Percentiles rank a stretch among this genome's conserved stretches.
Evolutionary conservation across 2,888 invertebrate genomes (phyloP).

Genomic region (Adelphocoris suturalis): DNA sequence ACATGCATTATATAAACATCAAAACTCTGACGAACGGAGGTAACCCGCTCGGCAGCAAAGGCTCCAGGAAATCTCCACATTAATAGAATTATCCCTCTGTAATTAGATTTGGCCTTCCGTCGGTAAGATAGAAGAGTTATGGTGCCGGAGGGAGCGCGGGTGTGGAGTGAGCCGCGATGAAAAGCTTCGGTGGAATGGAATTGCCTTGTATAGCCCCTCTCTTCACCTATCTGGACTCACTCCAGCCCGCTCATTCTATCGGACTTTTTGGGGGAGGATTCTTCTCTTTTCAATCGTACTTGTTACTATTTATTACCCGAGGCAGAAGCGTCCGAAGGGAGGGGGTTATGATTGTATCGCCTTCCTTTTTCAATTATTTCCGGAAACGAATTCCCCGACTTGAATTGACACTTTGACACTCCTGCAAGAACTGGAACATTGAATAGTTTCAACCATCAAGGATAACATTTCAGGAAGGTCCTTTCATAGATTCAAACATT

Average conservation of each 20-base stretch:
- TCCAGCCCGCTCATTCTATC: neutral
- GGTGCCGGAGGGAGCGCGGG: neutral
- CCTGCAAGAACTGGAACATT: too few relatives aligned
- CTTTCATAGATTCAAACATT: too few relatives aligned
- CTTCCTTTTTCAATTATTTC: too few relatives aligned
- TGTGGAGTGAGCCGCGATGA: neutral
- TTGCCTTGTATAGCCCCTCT: neutral
- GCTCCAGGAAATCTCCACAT: slow-evolving; percentile 16
- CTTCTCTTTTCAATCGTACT: too few relatives aligned
- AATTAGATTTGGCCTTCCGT: neutral
- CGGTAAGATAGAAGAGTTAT: slow-evolving; percentile 15
- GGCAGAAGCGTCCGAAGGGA: too few relatives aligned
- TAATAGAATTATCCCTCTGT: slow-evolving; percentile 31
- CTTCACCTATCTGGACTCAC: neutral
- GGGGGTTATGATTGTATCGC: too few relatives aligned
- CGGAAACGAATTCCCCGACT: too few relatives aligned
- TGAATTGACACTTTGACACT: too few relatives aligned
- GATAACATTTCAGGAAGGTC: too few relatives aligned
- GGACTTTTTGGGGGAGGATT: neutral
- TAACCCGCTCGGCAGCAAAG: neutral
- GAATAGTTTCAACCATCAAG: too few relatives aligned
- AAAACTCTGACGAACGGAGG: neutral
- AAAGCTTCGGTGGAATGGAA: slow-evolving; percentile 28
- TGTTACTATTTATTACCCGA: too few relatives aligned
- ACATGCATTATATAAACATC: neutral